Conservation (phyloP, 2,797 vertebrate genomes). For the Sphenodon punctatus region DNA sequence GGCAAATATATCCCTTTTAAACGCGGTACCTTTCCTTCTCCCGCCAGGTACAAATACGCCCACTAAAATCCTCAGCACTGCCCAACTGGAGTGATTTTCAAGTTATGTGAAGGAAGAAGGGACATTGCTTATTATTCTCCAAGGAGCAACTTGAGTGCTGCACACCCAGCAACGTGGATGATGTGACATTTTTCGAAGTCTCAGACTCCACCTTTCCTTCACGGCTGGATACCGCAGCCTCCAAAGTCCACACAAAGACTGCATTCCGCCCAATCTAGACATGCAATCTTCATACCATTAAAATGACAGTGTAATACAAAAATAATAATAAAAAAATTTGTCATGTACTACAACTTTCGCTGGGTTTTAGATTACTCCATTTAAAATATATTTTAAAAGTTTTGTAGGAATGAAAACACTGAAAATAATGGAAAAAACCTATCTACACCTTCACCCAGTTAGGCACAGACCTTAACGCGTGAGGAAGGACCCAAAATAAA, state of each 20-base stretch:
- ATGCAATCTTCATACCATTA: conserved; percentile 17
- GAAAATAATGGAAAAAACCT: conserved; percentile 65
- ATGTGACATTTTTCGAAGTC: not conserved
- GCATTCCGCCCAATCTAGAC: not conserved
- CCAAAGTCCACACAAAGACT: conserved; percentile 7
- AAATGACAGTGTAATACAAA: conserved; percentile 31
- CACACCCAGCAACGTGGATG: not conserved
- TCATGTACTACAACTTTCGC: not conserved
- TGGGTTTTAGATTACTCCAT: conserved; percentile 46
- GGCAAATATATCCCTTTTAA: conserved; percentile 15
- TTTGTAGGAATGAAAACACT: conserved; percentile 59
- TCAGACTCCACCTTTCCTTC: not conserved
- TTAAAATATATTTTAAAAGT: conserved; percentile 57
- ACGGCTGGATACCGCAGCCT: conserved; percentile 1
- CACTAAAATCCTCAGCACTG: not conserved
- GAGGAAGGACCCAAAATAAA: conserved; percentile 62
- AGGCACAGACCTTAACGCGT: conserved; percentile 70
- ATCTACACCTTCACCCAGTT: conserved; percentile 60
- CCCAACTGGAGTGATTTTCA: conserved; percentile 1
- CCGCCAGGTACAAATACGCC: not conserved
- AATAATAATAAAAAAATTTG: not conserved
- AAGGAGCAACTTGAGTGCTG: not conserved
- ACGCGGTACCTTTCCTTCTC: conserved; percentile 22
- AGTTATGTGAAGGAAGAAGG: conserved; percentile 36
- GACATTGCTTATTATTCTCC: not conserved